Evolutionary conservation across 1,140 invertebrate genomes (phyloP).

Genomic region (Archivesica marissinica): DNA sequence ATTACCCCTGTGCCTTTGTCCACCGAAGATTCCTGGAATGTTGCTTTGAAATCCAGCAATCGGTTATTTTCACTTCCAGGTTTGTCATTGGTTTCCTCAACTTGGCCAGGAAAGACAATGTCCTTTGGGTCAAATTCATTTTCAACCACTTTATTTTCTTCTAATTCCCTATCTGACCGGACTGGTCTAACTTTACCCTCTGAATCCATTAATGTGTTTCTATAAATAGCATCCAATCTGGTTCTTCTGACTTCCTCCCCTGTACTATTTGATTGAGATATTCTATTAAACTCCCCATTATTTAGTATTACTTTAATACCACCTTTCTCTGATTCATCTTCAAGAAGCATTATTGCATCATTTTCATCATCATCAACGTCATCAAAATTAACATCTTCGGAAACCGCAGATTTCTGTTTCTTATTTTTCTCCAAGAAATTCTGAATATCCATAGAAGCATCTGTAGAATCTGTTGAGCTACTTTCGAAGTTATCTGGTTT

Average conservation of each 20-base stretch:
- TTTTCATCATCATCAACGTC: conserved; percentile 39
- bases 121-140: neutral
- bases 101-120: conserved; percentile 43
- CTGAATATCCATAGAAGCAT: conserved; percentile 34
- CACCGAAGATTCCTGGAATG: conserved; percentile 6
- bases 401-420: neutral
- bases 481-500: too few species aligned
- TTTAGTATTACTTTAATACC: conserved; percentile 46
- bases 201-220: conserved; percentile 30
- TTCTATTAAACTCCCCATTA: neutral
- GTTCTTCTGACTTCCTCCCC: neutral
- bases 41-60: conserved; percentile 54
- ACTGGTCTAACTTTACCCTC: conserved; percentile 16
- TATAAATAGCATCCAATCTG: conserved; percentile 40
- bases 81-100: conserved; percentile 14
- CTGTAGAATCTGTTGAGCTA: neutral
- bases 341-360: conserved; percentile 15
- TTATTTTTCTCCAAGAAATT: conserved; percentile 46
- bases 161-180: neutral
- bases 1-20: neutral
- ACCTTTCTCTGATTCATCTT: conserved; percentile 29
- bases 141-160: conserved; percentile 14
- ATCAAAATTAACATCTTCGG: conserved; percentile 6
- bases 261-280: neutral
- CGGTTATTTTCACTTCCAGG: neutral